These are phyloP conservation scores for Dryadula phaetusa DNA, from an alignment of 2,888 invertebrate genomes.

Conservation along the genomic window DNA sequence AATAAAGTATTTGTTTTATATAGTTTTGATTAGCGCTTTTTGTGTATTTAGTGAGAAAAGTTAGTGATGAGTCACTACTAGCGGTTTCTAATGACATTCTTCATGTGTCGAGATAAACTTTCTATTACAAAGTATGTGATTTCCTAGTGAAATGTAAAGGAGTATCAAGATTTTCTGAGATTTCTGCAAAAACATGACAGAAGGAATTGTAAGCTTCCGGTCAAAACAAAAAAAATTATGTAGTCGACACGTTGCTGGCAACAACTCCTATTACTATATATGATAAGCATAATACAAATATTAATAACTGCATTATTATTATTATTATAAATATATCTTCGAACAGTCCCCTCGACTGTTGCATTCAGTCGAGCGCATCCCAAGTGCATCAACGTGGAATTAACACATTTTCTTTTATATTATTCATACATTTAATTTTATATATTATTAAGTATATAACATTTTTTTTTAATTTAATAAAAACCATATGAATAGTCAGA, in stretches of 20 bases:
- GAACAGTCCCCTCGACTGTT: not conserved
- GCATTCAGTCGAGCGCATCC: constrained; percentile 12
- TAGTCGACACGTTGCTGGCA: not conserved
- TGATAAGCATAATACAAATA: not conserved
- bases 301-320: not conserved
- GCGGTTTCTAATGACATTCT: no score
- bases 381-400: constrained; percentile 3
- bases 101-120: no score
- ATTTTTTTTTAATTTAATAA: not conserved
- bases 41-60: no score
- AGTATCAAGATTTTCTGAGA: not conserved
- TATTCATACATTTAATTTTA: not conserved
- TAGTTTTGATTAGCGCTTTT: no score
- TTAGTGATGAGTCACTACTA: no score
- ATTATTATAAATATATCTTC: constrained; percentile 8
- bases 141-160: not conserved
- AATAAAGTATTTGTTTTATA: not conserved
- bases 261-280: not conserved
- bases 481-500: not conserved
- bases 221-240: no score
- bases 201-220: no score
- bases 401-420: not conserved
- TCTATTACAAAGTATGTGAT: no score
- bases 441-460: not conserved
- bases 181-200: not conserved